Percentiles rank a stretch among this genome's conserved stretches.
phyloP scores from a whole-genome alignment of 2,888 invertebrate species.

The Actias luna region DNA sequence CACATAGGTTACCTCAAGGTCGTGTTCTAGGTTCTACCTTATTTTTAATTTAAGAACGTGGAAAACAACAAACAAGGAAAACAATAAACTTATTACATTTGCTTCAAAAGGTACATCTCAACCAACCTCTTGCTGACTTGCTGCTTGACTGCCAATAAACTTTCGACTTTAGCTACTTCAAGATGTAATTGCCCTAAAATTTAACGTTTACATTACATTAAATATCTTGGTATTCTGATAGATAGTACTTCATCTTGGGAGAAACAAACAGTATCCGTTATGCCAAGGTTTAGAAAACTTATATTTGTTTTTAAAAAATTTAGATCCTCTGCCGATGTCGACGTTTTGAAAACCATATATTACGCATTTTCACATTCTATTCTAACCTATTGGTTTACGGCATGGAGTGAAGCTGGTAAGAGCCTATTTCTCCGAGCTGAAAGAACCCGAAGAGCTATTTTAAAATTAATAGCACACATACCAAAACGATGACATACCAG shows the following conservation, averaged over 20 bases:
- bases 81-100: too few species aligned
- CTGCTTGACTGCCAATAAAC: too few species aligned
- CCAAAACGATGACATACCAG: too few species aligned
- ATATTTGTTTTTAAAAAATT: constrained; percentile 12
- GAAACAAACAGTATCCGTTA: neutral
- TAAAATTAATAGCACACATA: too few species aligned
- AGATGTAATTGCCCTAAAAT: neutral
- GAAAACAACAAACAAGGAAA: too few species aligned
- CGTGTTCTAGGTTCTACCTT: too few species aligned
- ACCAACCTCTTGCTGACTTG: too few species aligned
- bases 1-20: too few species aligned
- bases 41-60: too few species aligned
- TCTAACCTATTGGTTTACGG: constrained; percentile 5
- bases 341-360: constrained; percentile 1
- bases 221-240: neutral
- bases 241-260: constrained; percentile 2
- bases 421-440: constrained; percentile 3
- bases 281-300: neutral
- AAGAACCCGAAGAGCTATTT: constrained; percentile 7
- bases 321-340: neutral
- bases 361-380: constrained; percentile 1
- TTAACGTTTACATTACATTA: neutral
- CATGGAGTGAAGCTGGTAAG: constrained; percentile 5
- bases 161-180: too few species aligned
- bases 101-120: too few species aligned